Evolutionary conservation across 2,888 invertebrate genomes (phyloP), one percentile per base, ranked within the genome.

Genomic region (Hirtodrosophila alboralis): DNA sequence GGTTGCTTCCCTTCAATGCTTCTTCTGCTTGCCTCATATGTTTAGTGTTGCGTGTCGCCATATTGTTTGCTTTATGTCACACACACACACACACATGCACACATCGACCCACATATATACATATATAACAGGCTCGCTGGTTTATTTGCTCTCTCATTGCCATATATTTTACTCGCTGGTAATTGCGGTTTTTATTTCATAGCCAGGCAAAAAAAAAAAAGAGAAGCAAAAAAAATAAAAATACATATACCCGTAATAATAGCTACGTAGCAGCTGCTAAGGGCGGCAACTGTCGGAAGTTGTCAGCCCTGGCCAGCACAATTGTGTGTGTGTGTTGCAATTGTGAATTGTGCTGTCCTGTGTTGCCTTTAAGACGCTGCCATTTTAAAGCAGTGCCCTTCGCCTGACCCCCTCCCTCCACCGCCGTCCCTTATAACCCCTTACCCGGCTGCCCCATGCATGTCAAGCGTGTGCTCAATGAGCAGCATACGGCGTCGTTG

Each of bases 181-280:
- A 85, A 85, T 87, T 87, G 86, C 73, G 80, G 77, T 87, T 87
- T 85, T 87, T 87, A 87, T 87, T 79, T 83, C 81, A 85, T 69
- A 85, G 47, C 52, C 48, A 18, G 27, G 61, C 47, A 65, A 52
- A 9, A 45, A 27, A 18, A 4, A 18, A 18, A 18, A 4, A 18
- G 5, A 18, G 12, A 27, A 13, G n/a, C 8, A 27, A 30, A 31
- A 38, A 48, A 18, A 26, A 38, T 36, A 28, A 37, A 51, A 30
- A 36, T 13, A 51, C 30, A 30, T 30, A 36, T 44, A 40, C 52
- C 51, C 72, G 49, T 71, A 57, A 72, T 72, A 67, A 67, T 72
- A 67, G 65, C 59, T 26, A 26, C 36, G 30, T 12, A 37, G n/a
- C 26, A 51, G 34, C 64, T 23, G 43, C 47, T 23, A 71, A 37